Conservation (phyloP, 2,113 vertebrate genomes). For the Manacus vitellinus region DNA sequence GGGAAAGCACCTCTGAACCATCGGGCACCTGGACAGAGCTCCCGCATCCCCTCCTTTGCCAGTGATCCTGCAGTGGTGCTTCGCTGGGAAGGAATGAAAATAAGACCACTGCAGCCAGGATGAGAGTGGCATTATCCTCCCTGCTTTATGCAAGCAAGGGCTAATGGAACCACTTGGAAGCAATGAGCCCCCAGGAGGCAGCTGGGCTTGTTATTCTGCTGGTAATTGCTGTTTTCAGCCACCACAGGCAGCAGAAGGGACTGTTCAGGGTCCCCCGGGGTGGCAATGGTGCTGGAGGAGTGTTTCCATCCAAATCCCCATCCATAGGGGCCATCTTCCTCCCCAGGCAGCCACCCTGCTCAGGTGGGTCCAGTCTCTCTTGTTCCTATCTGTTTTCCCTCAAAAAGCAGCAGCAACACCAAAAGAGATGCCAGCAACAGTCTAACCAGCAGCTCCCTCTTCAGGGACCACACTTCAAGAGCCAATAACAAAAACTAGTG, state of each 20-base stretch:
- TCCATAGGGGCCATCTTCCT: neutral
- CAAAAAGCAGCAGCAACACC: neutral
- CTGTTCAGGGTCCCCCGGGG: neutral
- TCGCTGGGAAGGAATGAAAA: neutral
- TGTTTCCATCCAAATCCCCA: neutral
- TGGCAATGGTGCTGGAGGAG: neutral
- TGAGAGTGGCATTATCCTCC: neutral
- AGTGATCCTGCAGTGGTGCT: rapidly evolving
- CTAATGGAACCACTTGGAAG: neutral
- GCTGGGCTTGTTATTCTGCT: neutral
- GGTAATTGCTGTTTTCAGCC: neutral
- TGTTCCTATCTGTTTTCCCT: rapidly evolving
- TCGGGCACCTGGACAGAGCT: rapidly evolving
- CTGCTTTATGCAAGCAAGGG: neutral
- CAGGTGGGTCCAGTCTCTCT: neutral
- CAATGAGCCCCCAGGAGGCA: neutral
- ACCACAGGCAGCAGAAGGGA: neutral
- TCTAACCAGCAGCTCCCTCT: rapidly evolving
- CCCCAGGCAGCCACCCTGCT: neutral
- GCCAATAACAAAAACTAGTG: rapidly evolving
- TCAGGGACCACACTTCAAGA: neutral
- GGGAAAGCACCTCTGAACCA: neutral
- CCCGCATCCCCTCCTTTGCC: neutral
- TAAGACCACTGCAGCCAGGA: rapidly evolving
- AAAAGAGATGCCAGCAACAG: neutral